A percentile compares a stretch with the other conserved stretches of the same genome.
Evolutionary conservation across 2,797 vertebrate species (phyloP).

Genomic region (Alca torda): DNA sequence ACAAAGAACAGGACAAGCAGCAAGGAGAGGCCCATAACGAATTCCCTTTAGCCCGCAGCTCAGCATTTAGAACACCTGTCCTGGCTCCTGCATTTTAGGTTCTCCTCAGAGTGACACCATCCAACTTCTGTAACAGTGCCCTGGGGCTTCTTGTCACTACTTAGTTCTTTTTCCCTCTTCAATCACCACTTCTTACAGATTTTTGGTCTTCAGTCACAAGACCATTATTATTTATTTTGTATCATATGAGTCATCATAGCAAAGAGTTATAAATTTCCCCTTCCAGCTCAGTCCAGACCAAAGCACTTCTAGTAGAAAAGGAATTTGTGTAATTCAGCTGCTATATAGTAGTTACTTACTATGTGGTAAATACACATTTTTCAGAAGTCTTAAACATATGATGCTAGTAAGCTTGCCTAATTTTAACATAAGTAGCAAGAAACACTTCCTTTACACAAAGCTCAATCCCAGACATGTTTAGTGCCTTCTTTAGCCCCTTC

Average conservation of each 20-base stretch:
- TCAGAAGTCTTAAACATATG: not conserved
- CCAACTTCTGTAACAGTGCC: not conserved
- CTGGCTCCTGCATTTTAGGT: not conserved
- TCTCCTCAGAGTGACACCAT: not conserved
- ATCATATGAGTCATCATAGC: not conserved
- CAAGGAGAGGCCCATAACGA: not conserved
- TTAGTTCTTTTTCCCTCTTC: not conserved
- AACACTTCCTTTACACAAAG: not conserved
- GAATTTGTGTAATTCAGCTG: not conserved
- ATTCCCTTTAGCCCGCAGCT: not conserved
- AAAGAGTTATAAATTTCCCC: not conserved
- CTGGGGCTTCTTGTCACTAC: not conserved
- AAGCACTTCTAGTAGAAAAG: not conserved
- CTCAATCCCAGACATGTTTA: not conserved
- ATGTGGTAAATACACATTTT: not conserved
- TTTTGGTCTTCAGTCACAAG: not conserved
- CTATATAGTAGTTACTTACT: not conserved
- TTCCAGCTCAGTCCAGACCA: not conserved
- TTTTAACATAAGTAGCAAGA: not conserved
- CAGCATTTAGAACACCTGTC: not conserved
- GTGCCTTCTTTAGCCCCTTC: not conserved
- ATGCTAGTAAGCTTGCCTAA: not conserved
- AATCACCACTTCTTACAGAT: not conserved
- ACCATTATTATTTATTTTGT: not conserved
- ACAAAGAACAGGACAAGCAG: not conserved